A percentile compares a stretch with the other conserved stretches of the same genome.
Conservation (phyloP, 2,797 vertebrate species). For the Chaetophractus vellerosus region DNA sequence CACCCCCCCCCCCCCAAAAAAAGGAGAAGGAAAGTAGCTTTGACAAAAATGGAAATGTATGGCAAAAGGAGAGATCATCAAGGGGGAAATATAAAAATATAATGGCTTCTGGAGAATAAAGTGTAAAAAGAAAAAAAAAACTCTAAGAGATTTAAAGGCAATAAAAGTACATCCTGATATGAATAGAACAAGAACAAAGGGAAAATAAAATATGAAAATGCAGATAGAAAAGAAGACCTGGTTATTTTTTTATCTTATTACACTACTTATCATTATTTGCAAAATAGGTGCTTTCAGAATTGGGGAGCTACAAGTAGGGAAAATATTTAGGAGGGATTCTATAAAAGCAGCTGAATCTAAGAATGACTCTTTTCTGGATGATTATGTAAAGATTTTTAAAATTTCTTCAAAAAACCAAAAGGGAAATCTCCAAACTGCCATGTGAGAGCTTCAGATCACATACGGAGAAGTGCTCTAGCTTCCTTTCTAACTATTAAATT, state of each 20-base stretch:
- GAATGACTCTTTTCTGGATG: background rate
- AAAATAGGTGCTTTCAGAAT: background rate
- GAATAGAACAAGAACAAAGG: conserved; percentile 4
- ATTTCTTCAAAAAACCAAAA: background rate
- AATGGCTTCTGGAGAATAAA: background rate
- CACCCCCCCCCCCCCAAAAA: background rate
- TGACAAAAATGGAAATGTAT: background rate
- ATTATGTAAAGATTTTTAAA: background rate
- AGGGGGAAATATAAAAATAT: background rate
- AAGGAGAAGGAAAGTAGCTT: background rate
- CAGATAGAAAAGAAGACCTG: background rate
- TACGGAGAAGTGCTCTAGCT: background rate
- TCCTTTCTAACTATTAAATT: background rate
- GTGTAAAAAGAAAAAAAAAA: background rate
- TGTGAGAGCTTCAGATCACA: background rate
- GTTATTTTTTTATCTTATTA: background rate
- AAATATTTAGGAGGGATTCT: background rate
- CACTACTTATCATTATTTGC: background rate
- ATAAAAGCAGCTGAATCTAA: background rate
- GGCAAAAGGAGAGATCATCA: background rate
- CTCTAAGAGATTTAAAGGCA: background rate
- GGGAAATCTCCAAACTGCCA: background rate
- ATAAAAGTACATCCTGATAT: background rate
- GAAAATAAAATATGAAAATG: background rate
- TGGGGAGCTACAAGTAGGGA: background rate